Evolutionary conservation across 2,797 vertebrate species (phyloP).

Genomic region (Rhabdomys pumilio): DNA sequence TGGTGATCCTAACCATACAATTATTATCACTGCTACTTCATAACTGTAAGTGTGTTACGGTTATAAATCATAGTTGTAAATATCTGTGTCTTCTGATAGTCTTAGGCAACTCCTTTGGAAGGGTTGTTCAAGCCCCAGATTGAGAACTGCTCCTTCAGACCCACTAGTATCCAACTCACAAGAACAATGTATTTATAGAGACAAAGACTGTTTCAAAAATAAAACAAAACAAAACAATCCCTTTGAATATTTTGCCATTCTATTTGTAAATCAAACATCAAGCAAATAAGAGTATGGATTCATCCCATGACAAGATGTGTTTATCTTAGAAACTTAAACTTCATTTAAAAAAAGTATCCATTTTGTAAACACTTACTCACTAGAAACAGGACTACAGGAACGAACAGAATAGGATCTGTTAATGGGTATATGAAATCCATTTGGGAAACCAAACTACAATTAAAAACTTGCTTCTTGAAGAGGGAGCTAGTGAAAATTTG

Average conservation of each 20-base stretch:
- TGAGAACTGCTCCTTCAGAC: background rate
- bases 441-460: background rate
- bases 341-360: constrained; percentile 32
- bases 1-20: background rate
- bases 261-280: constrained; percentile 19
- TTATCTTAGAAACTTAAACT: background rate
- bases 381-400: background rate
- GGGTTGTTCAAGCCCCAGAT: background rate
- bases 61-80: background rate
- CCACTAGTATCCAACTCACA: constrained; percentile 34
- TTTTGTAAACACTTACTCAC: constrained; percentile 23
- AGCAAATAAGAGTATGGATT: background rate
- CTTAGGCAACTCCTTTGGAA: background rate
- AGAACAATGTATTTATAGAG: constrained; percentile 44
- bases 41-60: background rate
- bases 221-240: background rate
- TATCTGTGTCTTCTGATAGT: background rate
- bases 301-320: background rate
- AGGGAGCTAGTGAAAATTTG: background rate
- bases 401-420: constrained; percentile 35
- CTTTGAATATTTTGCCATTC: background rate
- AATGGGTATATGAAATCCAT: background rate
- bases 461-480: background rate
- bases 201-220: constrained; percentile 40
- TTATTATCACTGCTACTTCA: background rate